Conservation (phyloP, 37 sponge, comb jelly and placozoan species). For the Tethya wilhelma region DNA sequence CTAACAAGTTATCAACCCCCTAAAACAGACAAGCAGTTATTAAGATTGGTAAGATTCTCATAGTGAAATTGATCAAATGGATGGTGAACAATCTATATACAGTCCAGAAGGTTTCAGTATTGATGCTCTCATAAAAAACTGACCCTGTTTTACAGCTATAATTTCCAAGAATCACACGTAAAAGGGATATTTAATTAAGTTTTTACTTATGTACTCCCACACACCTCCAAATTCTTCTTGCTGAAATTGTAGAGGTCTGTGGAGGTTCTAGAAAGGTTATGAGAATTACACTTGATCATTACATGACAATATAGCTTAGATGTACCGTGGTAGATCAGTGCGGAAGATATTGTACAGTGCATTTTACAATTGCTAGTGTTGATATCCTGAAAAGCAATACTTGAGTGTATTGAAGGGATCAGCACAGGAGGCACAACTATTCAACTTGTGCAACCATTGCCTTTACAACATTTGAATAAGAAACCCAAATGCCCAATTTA, state of each 20-base stretch:
- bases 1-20: too few species aligned
- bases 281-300: constrained; percentile 9
- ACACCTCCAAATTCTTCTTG: constrained; percentile 10
- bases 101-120: background rate
- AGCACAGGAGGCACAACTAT: constrained; percentile 46
- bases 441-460: constrained; percentile 28
- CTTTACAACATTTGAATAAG: too few species aligned
- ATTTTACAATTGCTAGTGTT: constrained; percentile 35
- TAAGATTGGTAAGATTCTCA: constrained; percentile 9
- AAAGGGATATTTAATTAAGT: too few species aligned
- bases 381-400: constrained; percentile 43
- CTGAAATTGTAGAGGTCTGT: constrained; percentile 34
- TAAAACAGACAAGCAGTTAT: constrained; percentile 31
- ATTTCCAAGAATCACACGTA: too few species aligned
- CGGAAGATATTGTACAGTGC: too few species aligned
- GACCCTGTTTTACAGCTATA: background rate
- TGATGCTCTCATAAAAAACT: background rate
- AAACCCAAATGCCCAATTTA: too few species aligned
- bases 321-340: too few species aligned
- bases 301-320: too few species aligned
- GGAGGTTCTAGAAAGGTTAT: constrained; percentile 36
- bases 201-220: too few species aligned
- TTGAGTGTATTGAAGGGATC: constrained; percentile 38
- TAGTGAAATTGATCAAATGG: background rate
- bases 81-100: background rate